Percentiles rank a stretch among this genome's conserved stretches.
phyloP scores from a whole-genome alignment of 2,797 vertebrate species.

The Ataeniobius toweri region DNA sequence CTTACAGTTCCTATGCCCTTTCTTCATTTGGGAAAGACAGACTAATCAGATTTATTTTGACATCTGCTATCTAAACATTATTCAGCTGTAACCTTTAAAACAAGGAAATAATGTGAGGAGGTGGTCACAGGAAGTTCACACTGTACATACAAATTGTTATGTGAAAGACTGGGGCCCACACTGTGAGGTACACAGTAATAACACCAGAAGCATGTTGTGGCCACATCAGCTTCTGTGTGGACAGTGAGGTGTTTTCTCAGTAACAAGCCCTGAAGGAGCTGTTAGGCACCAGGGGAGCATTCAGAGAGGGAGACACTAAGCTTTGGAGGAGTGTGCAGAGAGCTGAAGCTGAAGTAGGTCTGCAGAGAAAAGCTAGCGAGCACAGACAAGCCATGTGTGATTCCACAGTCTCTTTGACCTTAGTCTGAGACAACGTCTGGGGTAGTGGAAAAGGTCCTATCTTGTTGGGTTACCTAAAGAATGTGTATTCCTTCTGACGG shows the following conservation, averaged over 20 bases:
- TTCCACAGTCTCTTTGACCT: background rate
- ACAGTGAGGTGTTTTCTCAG: background rate
- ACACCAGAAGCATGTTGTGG: background rate
- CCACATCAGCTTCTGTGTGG: background rate
- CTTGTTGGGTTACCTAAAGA: background rate
- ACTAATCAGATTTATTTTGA: background rate
- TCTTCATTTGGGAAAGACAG: background rate
- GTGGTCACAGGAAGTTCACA: background rate
- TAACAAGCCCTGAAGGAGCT: slow-evolving; percentile 3
- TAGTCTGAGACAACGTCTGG: background rate
- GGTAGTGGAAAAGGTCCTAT: background rate
- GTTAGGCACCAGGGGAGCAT: background rate
- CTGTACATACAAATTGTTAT: background rate
- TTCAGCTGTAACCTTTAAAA: background rate
- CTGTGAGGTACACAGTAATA: background rate
- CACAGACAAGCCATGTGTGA: background rate
- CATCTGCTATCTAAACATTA: background rate
- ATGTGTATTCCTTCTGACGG: background rate
- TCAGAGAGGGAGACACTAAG: background rate
- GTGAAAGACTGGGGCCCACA: background rate
- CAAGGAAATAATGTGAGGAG: background rate
- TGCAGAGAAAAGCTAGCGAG: background rate
- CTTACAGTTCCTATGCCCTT: background rate
- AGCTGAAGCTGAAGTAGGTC: background rate
- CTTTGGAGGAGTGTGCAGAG: background rate